Conservation (phyloP, 2,888 invertebrate species). For the Erebia epiphron region DNA sequence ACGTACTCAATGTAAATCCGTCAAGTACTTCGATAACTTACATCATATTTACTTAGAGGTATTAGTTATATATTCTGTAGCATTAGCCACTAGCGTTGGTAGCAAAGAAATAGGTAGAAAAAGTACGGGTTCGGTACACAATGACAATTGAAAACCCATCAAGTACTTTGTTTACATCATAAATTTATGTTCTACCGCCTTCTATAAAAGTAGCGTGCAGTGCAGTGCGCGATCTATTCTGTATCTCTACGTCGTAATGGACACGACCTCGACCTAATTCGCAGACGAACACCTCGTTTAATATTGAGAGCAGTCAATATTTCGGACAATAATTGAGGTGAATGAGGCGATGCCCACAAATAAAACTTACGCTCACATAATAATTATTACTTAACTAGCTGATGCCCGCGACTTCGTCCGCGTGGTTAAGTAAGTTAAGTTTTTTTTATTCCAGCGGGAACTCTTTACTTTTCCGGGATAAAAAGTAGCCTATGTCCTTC, state of each 20-base stretch:
- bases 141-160: background rate
- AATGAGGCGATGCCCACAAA: conserved; percentile 39
- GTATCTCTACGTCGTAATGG: conserved; percentile 57
- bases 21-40: too few species aligned
- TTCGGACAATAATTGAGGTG: conserved; percentile 48
- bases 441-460: too few species aligned
- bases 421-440: too few species aligned
- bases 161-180: conserved; percentile 14
- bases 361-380: conserved; percentile 11
- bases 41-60: too few species aligned
- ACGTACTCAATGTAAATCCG: too few species aligned
- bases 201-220: conserved; percentile 1
- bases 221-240: conserved; percentile 47
- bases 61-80: too few species aligned
- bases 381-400: background rate
- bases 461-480: too few species aligned
- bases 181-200: background rate
- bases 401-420: too few species aligned
- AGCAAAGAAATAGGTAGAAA: background rate
- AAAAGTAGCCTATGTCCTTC: too few species aligned
- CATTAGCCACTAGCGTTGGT: too few species aligned
- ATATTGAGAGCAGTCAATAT: conserved; percentile 57
- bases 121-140: background rate
- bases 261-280: conserved; percentile 72
- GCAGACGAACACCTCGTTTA: conserved; percentile 58